Evolutionary conservation across 2,888 invertebrate species (phyloP), one percentile per base, ranked within the genome.

Genomic region (Caenorhabditis afra): DNA sequence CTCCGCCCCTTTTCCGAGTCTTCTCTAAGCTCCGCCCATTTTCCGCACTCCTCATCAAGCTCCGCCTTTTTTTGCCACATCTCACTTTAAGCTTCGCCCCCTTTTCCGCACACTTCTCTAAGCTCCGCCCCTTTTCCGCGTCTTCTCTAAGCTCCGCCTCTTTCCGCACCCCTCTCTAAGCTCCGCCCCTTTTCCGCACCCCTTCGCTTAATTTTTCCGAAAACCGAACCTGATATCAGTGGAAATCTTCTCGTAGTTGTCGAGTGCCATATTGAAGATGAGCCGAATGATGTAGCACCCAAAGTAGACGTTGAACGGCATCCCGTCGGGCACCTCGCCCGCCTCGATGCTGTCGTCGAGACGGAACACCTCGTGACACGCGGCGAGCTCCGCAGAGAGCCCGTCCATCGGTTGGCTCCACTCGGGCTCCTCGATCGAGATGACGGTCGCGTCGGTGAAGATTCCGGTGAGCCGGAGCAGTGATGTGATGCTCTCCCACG

Each of bases 241-340:
- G 22, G 59, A 22, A 58, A 79, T 70, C 91, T 95, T 95, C 90
- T 98, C 98, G 91, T 96, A 97, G 52, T 95, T 94, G 91, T 99
- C 98, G 84, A 97, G 92, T 0, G 97, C 96, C 88, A 97, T 95
- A 91, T 98, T 97, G 90, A 98, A 97, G 16, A 99, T 92, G 65
- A 96, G 92, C 71, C 97, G 93, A 86, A 96, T 93, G 55, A 97
- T 93, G 53, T 96, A 93, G 90, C 95, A 95, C 0, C 95, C 94
- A 89, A 95, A 95, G 18, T 94, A 93, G 82, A 97, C 92, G 3
- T 94, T 93, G 58, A 94, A 93, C 8, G 96, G 95, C 84, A 96
- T 93, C 59, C 87, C 86, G 73, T 93, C 93, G 12, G 93, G 93
- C 11, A 86, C 73, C 18, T 65, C 61, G 23, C 85, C 81, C 10